Evolutionary conservation across 2,888 invertebrate genomes (phyloP), one percentile per base, ranked within the genome.

Genomic region (Dysmachus trigonus): DNA sequence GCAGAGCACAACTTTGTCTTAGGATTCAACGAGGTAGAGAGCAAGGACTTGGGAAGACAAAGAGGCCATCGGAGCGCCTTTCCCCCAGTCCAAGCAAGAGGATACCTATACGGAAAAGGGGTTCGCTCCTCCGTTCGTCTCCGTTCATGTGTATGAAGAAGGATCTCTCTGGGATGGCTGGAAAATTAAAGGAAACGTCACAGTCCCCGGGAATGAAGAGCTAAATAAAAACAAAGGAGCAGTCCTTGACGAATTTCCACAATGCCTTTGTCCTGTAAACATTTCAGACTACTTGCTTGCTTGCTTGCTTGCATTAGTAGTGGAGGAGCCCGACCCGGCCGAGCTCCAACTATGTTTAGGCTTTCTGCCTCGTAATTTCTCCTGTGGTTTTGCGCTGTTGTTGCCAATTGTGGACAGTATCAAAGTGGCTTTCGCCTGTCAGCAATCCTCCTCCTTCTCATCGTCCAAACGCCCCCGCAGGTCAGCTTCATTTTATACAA

Each of bases 111-210:
- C 33, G 33, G 18, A n/a, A n/a, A n/a, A n/a, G n/a, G 4, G n/a
- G 13, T n/a, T n/a, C n/a, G 38, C 38, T 41, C 10, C 18, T 18
- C 33, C 13, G 33, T n/a, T 8, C 22, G 33, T 22, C 76, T 35
- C 18, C 22, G 33, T 6, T 22, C 76, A 76, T 41, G 76, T 41
- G 76, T 10, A 76, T 76, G 38, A 38, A 76, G 38, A 38, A 76
- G 33, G 35, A 35, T 76, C 76, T 38, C 41, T 18, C 22, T 41
- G 33, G 38, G 35, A 35, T 35, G 13, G 35, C 76, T 33, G 31
- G 38, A 35, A 76, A 76, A 76, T 76, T 76, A 76, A 76, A 76
- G 76, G 73, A 76, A 76, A 76, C 33, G 76, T 76, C 76, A 76
- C 22, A 62, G 62, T 22, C 62, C 27, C 62, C 22, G 76, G 76